Percentiles rank a stretch among this genome's conserved stretches.
Conservation (phyloP, 2,797 vertebrate genomes). For the Heliangelus exortis region DNA sequence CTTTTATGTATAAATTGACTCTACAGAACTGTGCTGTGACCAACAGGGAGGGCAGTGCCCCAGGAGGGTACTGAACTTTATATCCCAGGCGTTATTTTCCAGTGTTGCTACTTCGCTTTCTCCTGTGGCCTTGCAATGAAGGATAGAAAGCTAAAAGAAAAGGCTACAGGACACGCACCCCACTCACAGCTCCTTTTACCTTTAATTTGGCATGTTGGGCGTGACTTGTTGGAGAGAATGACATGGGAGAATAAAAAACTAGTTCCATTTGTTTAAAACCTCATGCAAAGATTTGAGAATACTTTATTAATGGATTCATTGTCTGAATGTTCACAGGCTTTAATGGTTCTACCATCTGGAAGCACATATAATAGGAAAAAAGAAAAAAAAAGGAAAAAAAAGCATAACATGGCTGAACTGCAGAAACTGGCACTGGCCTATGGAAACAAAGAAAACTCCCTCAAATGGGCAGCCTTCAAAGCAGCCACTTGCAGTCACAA, state of each 20-base stretch:
- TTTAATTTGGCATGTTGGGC: not conserved
- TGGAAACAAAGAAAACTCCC: not conserved
- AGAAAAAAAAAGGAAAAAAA: not conserved
- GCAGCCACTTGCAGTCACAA: not conserved
- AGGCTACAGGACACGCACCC: not conserved
- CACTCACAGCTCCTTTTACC: not conserved
- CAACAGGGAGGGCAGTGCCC: not conserved
- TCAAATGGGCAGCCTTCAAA: not conserved
- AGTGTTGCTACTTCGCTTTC: not conserved
- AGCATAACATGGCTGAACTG: not conserved
- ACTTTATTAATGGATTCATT: not conserved
- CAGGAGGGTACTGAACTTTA: not conserved
- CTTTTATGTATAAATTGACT: too few relatives aligned
- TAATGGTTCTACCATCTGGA: not conserved
- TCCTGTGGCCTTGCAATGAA: not conserved
- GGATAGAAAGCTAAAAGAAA: not conserved
- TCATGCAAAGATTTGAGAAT: not conserved
- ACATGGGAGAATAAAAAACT: not conserved
- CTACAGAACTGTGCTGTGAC: too few relatives aligned
- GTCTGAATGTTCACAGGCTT: not conserved
- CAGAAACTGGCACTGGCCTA: not conserved
- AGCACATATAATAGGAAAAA: not conserved
- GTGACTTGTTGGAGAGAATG: not conserved
- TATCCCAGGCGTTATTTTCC: not conserved
- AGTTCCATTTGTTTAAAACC: not conserved